A percentile compares a stretch with the other conserved stretches of the same genome.
These are phyloP conservation scores for Xestobium rufovillosum DNA, from an alignment of 2,888 invertebrate genomes.

Conservation along the genomic window DNA sequence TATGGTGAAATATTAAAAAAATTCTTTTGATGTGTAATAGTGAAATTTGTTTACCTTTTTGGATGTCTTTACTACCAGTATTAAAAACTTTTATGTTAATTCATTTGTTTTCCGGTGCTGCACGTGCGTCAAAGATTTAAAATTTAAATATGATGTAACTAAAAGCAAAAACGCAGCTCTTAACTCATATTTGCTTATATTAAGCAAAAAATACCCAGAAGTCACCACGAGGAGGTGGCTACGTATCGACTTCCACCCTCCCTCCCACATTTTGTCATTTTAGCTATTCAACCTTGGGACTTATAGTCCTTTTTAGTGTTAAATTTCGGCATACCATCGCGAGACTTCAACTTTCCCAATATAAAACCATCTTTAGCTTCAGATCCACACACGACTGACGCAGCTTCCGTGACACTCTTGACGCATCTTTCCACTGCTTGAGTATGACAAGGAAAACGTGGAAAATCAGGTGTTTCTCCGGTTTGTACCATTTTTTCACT, in stretches of 20 bases:
- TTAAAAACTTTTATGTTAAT: constrained; percentile 1
- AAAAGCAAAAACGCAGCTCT: constrained; percentile 3
- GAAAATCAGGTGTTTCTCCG: constrained; percentile 3
- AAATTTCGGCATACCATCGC: constrained; percentile 3
- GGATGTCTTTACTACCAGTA: neutral
- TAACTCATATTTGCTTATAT: constrained; percentile 1
- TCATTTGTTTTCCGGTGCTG: constrained; percentile 4
- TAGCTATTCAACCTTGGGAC: constrained; percentile 1
- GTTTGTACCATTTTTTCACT: neutral
- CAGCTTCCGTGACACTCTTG: constrained; percentile 2
- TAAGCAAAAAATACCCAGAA: constrained; percentile 4
- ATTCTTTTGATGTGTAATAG: constrained; percentile 8
- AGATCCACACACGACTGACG: neutral
- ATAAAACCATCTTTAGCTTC: constrained; percentile 5
- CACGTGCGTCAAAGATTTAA: constrained; percentile 3
- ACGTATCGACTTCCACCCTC: constrained; percentile 4
- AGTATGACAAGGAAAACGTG: constrained; percentile 3
- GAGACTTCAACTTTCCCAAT: constrained; percentile 1
- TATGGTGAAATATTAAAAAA: too few relatives aligned
- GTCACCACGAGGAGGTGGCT: constrained; percentile 8
- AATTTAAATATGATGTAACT: too few relatives aligned
- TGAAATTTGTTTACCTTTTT: constrained; percentile 1
- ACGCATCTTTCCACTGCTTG: constrained; percentile 6
- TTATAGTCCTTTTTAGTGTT: constrained; percentile 7
- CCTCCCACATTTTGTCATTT: too few relatives aligned